phyloP scores from a whole-genome alignment of 2,797 vertebrate species.

The Prionace glauca region DNA sequence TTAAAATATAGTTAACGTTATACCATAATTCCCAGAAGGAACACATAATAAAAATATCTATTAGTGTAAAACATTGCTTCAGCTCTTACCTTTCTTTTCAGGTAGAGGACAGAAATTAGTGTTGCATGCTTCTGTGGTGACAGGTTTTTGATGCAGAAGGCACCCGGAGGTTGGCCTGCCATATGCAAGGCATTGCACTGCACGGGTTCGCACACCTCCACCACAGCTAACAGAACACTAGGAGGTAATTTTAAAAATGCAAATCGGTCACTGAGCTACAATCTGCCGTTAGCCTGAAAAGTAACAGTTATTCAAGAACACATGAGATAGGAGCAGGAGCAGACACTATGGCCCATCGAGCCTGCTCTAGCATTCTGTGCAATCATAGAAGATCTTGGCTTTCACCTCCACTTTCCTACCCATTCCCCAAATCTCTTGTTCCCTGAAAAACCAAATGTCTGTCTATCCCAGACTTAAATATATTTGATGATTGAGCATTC shows the following conservation, averaged over 20 bases:
- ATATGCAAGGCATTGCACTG: slow-evolving; percentile 67
- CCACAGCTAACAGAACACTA: slow-evolving; percentile 86
- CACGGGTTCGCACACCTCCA: slow-evolving; percentile 72
- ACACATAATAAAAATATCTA: background rate
- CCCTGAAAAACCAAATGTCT: too few relatives aligned
- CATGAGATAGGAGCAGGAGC: too few relatives aligned
- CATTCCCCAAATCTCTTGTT: too few relatives aligned
- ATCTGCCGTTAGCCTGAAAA: too few relatives aligned
- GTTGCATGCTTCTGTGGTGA: slow-evolving; percentile 71
- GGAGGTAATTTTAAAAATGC: background rate
- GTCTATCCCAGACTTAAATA: too few relatives aligned
- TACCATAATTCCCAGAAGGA: background rate
- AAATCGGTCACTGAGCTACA: background rate
- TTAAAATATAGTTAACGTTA: background rate
- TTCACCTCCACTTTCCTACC: too few relatives aligned
- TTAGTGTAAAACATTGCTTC: background rate
- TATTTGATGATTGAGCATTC: too few relatives aligned
- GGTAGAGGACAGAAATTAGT: slow-evolving; percentile 70
- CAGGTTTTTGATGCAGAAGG: slow-evolving; percentile 58
- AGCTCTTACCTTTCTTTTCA: slow-evolving; percentile 53
- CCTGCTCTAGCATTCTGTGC: too few relatives aligned
- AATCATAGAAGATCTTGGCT: too few relatives aligned
- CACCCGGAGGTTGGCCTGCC: slow-evolving; percentile 62
- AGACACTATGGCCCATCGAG: too few relatives aligned
- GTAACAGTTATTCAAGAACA: background rate